Conservation (phyloP, 1,140 invertebrate genomes). For the Andricus grossulariae region DNA sequence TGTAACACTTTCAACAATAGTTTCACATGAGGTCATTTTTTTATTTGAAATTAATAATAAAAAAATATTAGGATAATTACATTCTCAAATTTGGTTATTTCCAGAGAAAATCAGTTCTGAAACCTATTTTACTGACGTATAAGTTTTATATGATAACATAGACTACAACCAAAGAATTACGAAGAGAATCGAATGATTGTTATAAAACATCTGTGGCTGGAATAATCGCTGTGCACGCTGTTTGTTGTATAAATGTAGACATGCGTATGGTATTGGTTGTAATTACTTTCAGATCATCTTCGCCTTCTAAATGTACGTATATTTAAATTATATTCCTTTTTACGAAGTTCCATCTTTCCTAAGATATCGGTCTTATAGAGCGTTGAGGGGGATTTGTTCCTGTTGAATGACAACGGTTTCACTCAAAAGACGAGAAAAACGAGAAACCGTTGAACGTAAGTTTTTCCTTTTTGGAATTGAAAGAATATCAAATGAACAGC, state of each 20-base stretch:
- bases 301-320: constrained; percentile 4
- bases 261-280: no score
- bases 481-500: neutral
- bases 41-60: no score
- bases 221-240: constrained; percentile 9
- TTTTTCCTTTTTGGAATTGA: neutral
- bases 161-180: constrained; percentile 7
- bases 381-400: no score
- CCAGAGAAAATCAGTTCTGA: neutral
- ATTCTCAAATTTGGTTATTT: neutral
- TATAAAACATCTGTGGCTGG: neutral
- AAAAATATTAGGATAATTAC: no score
- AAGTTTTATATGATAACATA: neutral
- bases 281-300: neutral
- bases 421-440: no score
- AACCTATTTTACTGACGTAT: neutral
- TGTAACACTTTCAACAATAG: no score
- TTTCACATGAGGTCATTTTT: no score
- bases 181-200: neutral
- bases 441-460: neutral
- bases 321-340: neutral
- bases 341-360: neutral
- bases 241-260: constrained; percentile 14
- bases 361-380: no score
- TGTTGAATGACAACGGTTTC: no score